Evolutionary conservation across 2,888 invertebrate species (phyloP).

Genomic region (Melangyna quadrimaculata): DNA sequence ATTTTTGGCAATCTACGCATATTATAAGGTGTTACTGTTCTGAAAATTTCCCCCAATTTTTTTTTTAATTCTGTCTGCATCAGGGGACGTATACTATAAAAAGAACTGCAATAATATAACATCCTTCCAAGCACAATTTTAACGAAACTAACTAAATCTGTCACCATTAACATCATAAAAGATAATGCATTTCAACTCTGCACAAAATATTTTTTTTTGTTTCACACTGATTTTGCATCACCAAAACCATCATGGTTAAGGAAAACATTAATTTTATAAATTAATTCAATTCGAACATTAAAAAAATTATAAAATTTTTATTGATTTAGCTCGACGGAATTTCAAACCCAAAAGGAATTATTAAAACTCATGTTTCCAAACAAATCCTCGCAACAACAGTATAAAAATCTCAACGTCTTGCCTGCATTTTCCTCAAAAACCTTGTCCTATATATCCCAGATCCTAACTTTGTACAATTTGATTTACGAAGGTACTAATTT

Average conservation of each 20-base stretch:
- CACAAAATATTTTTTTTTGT: not conserved
- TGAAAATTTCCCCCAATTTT: too few species aligned
- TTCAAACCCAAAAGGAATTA: not conserved
- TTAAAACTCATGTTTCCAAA: not conserved
- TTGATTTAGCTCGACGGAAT: conserved; percentile 4
- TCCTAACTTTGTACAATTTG: conserved; percentile 1
- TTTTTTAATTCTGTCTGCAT: too few species aligned
- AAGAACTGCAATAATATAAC: too few species aligned
- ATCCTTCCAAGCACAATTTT: too few species aligned
- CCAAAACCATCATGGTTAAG: not conserved
- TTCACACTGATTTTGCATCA: not conserved
- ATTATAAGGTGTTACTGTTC: too few species aligned
- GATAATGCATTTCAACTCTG: not conserved
- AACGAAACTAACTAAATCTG: too few species aligned
- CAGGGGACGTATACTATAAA: too few species aligned
- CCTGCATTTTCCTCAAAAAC: not conserved
- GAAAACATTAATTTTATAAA: not conserved
- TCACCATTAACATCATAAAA: too few species aligned
- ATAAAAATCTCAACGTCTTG: not conserved
- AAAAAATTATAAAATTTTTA: not conserved
- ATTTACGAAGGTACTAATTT: not conserved
- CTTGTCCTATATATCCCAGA: conserved; percentile 8
- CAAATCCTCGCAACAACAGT: conserved; percentile 5
- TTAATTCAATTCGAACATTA: not conserved
- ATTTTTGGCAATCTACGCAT: too few species aligned